Percentiles rank a stretch among this genome's conserved stretches.
These are phyloP conservation scores for Platygyra sinensis DNA, from an alignment of 64 coral and sea anemone species.

Conservation along the genomic window DNA sequence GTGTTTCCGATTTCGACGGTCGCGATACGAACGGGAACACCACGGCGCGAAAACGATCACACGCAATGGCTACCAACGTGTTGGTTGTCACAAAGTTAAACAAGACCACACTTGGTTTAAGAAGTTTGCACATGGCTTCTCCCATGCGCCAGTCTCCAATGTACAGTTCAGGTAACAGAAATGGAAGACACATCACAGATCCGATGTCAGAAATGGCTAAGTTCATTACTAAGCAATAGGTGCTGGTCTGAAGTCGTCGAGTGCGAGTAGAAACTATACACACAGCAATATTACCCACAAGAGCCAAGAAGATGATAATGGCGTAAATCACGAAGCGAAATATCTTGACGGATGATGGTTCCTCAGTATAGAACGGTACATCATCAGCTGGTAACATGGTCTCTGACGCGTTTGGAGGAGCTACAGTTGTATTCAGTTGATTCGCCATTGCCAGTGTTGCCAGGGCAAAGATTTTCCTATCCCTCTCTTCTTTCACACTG, in stretches of 20 bases:
- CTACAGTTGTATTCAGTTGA: slow-evolving; percentile 1
- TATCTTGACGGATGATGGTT: slow-evolving; percentile 1
- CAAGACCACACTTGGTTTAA: slow-evolving; percentile 76
- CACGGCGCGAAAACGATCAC: slow-evolving; percentile 86
- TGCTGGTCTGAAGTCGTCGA: no score
- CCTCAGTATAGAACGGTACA: neutral
- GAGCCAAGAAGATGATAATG: slow-evolving; percentile 60
- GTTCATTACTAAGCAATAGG: no score
- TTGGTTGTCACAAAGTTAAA: slow-evolving; percentile 90
- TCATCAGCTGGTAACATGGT: neutral
- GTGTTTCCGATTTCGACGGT: no score
- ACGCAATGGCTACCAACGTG: slow-evolving; percentile 82
- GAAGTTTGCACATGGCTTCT: no score
- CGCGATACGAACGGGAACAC: no score
- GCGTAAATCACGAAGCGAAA: slow-evolving; percentile 64
- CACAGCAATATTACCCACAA: no score
- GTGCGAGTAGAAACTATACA: no score
- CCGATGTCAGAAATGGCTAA: no score
- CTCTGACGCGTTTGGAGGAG: slow-evolving; percentile 15
- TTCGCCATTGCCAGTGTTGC: neutral
- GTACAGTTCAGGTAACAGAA: no score
- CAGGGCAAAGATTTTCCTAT: neutral
- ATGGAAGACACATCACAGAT: no score
- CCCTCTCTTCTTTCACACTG: neutral
- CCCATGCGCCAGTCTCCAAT: no score